These are phyloP conservation scores for Dryobotodes eremita DNA, from an alignment of 2,888 invertebrate genomes.

Conservation along the genomic window DNA sequence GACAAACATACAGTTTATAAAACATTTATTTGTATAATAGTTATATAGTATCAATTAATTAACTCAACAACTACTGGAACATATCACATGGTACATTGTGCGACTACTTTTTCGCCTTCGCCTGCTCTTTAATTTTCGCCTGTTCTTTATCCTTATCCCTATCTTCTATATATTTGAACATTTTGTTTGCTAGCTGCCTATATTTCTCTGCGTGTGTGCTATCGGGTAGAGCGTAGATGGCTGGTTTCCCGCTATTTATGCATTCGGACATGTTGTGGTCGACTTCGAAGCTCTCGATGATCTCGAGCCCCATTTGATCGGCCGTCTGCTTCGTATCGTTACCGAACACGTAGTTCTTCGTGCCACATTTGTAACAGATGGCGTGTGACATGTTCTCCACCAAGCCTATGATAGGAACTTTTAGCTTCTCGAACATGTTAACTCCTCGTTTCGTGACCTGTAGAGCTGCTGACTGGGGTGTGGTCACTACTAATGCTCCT, in stretches of 20 bases:
- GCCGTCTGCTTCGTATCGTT: conserved; percentile 92
- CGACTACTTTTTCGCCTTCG: conserved; percentile 77
- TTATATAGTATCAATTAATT: conserved; percentile 43
- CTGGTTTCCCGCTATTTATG: conserved; percentile 94
- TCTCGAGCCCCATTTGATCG: conserved; percentile 91
- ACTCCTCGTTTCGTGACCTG: conserved; percentile 96
- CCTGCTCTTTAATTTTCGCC: conserved; percentile 71
- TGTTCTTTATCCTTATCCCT: conserved; percentile 81
- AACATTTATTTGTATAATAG: conserved; percentile 76
- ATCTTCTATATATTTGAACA: conserved; percentile 85
- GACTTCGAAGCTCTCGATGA: conserved; percentile 94
- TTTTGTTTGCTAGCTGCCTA: conserved; percentile 85
- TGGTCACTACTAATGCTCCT: conserved; percentile 97
- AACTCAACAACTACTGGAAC: conserved; percentile 70
- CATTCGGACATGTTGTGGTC: conserved; percentile 92
- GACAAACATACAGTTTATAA: conserved; percentile 76
- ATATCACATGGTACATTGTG: conserved; percentile 59
- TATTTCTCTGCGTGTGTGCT: conserved; percentile 88
- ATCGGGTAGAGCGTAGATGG: conserved; percentile 92
- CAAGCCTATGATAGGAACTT: conserved; percentile 96
- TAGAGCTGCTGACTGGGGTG: conserved; percentile 97
- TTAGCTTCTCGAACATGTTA: conserved; percentile 96
- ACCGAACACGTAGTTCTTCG: conserved; percentile 94
- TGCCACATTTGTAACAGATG: conserved; percentile 94
- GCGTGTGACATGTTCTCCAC: conserved; percentile 97